Base-by-base conservation (phyloP, 2,888 invertebrate species). In the Stenoptilia bipunctidactyla region DNA sequence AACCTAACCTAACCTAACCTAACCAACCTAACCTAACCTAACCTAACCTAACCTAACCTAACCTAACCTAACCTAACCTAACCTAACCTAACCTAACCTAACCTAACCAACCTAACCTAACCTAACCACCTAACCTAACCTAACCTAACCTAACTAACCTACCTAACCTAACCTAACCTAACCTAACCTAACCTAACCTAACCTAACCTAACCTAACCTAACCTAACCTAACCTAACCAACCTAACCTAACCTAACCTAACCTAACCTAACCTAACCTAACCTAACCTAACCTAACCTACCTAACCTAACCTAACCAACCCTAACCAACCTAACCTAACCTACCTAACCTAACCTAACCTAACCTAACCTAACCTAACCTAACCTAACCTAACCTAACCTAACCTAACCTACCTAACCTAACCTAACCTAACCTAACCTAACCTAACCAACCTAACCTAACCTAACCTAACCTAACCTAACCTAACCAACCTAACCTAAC, bases 371-470 rank as follows among this genome's bases (percentile, higher is more conserved):
- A 47, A 46, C 45, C 47, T 45, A 45, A 50, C 45, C 46, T 45
- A 48, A 46, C 47, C 49, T 45, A 48, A 50, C 50, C 30, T 30
- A 38, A 30, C 30, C 49, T 47, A 47, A 47, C 47, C 47, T 47
- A 48, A 50, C 52, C 50, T 50, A 52, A n/a, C n/a, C n/a, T n/a
- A n/a, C n/a, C n/a, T n/a, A n/a, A 48, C 49, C 49, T 49, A 49
- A 49, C 49, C 49, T 49, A 49, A 49, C 47, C 49, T 47, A 49
- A 49, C 48, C 46, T 50, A 50, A 50, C 49, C 47, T 50, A 50
- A 50, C 49, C 49, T 47, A 50, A 50, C 49, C 49, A 45, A 50
- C 47, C 49, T 47, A 47, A 50, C 47, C 46, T 44, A 45, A 43
- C 45, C 45, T 45, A 44, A 47, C 48, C 46, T 48, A 46, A 48